Base-by-base conservation (phyloP, 2,888 invertebrate species). In the Pseudococcus viburni region DNA sequence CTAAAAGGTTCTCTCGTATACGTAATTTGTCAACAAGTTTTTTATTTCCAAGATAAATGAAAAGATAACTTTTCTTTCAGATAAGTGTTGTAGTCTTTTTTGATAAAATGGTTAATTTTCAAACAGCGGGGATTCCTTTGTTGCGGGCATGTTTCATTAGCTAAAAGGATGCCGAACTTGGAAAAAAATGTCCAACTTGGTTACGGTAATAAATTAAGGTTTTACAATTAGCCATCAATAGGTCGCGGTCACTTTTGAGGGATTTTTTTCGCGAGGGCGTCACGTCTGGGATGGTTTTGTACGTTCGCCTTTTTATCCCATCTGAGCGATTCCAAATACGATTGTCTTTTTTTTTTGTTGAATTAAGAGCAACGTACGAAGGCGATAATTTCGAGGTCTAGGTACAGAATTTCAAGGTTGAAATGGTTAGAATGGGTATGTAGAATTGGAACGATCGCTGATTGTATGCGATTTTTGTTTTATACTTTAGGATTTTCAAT, bases 1-100 rank as follows among this genome's bases (percentile, higher is more conserved):
- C 22, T 42, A 80, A 80, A 80, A 42, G 80, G 80, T 80, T 42
- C 26, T 80, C 26, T 33, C 26, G 26, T 33, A 33, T 33, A 33
- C 80, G 80, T 80, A 80, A 80, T 80, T 80, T 80, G 80, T 80
- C 80, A 80, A 80, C 80, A 80, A 19, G 42, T 80, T 80, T 73
- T 73, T 80, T 80, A 42, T 80, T 80, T 80, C 9, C 42, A 19
- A 80, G 80, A 80, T 80, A 80, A 80, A 80, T 80, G 42, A 42
- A 80, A 80, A 42, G 80, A 80, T 80, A 80, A 42, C 80, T 42
- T 42, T 80, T 80, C 42, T 42, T 26, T 12, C 42, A 80, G 39
- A 39, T 80, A 80, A 39, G 80, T n/a, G 42, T 80, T 42, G 42
- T 42, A 42, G 42, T 80, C 39, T 39, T 39, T 42, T 80, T 39